Conservation (phyloP, 1,140 invertebrate species). For the Drosophila truncata region DNA sequence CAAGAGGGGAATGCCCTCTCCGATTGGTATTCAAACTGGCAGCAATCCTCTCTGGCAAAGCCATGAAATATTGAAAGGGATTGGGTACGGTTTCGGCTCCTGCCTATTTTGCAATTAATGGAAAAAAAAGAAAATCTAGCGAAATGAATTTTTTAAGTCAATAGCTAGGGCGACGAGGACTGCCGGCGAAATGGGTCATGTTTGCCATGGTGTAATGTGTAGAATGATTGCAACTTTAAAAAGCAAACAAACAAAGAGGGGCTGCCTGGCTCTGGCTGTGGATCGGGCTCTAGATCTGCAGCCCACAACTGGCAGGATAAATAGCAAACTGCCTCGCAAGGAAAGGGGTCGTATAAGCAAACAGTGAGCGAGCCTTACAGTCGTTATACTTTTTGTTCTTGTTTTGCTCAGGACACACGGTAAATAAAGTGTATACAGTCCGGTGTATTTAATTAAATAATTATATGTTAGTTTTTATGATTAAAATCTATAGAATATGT, state of each 20-base stretch:
- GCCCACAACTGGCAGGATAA: conserved; percentile 31
- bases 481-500: not conserved
- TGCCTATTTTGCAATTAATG: conserved; percentile 77
- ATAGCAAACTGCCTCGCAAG: conserved; percentile 43
- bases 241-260: conserved; percentile 70
- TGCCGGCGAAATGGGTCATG: conserved; percentile 75
- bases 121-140: conserved; percentile 60
- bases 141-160: conserved; percentile 77
- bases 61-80: conserved; percentile 68
- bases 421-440: not conserved
- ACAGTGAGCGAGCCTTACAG: conserved; percentile 38
- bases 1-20: conserved; percentile 34
- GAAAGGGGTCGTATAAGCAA: conserved; percentile 57
- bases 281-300: conserved; percentile 14
- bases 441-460: not conserved
- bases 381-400: conserved; percentile 26
- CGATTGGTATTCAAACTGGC: conserved; percentile 36
- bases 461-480: fast-evolving
- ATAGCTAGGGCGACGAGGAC: conserved; percentile 39
- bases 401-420: conserved; percentile 17
- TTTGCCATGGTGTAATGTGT: conserved; percentile 81
- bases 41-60: conserved; percentile 47
- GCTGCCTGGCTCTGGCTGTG: conserved; percentile 19
- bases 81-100: conserved; percentile 12
- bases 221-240: conserved; percentile 84